Evolutionary conservation across 1,140 invertebrate genomes (phyloP).

Genomic region (Cydia fagiglandana): DNA sequence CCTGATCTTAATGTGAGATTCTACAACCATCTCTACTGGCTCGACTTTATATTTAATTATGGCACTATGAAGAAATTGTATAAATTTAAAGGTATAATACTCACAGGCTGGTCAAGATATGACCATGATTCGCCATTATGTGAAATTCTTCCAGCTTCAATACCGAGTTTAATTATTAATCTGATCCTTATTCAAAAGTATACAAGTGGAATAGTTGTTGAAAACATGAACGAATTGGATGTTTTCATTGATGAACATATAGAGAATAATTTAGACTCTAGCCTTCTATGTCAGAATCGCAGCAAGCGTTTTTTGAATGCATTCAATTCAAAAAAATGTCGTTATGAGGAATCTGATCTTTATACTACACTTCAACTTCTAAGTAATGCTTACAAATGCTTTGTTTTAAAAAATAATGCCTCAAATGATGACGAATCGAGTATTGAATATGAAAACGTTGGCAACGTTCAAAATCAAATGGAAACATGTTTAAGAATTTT

Average conservation of each 20-base stretch:
- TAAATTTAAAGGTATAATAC: conserved; percentile 75
- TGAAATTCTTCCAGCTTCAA: conserved; percentile 91
- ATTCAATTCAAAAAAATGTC: not conserved
- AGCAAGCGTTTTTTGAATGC: not conserved
- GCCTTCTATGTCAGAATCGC: not conserved
- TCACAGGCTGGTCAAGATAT: conserved; percentile 90
- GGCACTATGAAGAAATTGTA: not conserved
- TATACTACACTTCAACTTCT: not conserved
- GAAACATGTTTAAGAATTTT: not conserved
- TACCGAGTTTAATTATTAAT: conserved; percentile 87
- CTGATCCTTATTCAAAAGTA: conserved; percentile 56
- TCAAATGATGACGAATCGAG: not conserved
- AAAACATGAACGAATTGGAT: not conserved
- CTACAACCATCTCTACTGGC: conserved; percentile 63
- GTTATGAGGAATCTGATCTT: not conserved
- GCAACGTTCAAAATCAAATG: not conserved
- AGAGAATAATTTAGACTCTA: conserved; percentile 1
- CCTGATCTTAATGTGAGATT: conserved; percentile 72
- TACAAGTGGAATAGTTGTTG: conserved; percentile 30
- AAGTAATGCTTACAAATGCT: not conserved
- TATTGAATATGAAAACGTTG: not conserved
- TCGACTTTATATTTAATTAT: conserved; percentile 48
- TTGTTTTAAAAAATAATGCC: not conserved
- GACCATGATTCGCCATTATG: conserved; percentile 96
- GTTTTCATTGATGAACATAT: conserved; percentile 39